These are phyloP conservation scores for Kryptolebias marmoratus DNA, from an alignment of 2,113 vertebrate genomes.

Conservation along the genomic window DNA sequence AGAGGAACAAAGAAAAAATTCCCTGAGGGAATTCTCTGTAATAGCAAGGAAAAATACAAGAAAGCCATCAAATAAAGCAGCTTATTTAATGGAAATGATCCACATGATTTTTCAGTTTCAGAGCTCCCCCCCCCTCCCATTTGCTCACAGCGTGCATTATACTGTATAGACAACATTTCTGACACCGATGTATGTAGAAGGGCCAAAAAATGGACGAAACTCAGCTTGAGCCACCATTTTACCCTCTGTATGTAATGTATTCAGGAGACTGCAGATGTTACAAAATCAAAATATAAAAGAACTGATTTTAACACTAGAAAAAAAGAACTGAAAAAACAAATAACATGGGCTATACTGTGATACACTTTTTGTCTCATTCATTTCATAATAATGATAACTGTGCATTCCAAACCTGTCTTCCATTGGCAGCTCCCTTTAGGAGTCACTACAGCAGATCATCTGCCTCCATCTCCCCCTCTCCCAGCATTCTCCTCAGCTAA, in stretches of 20 bases:
- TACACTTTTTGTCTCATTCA: not conserved
- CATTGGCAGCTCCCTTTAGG: too few relatives aligned
- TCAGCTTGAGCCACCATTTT: not conserved
- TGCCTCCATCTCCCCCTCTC: too few relatives aligned
- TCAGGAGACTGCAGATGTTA: not conserved
- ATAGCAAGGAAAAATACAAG: conserved; percentile 21
- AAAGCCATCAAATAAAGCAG: conserved; percentile 35
- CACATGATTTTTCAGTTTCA: conserved; percentile 20
- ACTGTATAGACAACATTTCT: not conserved
- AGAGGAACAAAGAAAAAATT: conserved; percentile 33
- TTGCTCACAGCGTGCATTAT: conserved; percentile 19
- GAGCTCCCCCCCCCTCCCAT: conserved; percentile 2
- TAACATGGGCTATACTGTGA: not conserved
- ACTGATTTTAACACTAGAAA: not conserved
- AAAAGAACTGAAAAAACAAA: not conserved
- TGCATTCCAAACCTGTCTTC: too few relatives aligned
- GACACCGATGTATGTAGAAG: conserved; percentile 42
- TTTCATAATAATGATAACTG: too few relatives aligned
- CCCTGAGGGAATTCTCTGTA: conserved; percentile 23
- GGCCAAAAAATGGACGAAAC: conserved; percentile 6
- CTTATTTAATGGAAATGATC: conserved; percentile 49
- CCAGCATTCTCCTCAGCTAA: too few relatives aligned
- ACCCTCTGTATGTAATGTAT: not conserved
- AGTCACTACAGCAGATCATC: too few relatives aligned
- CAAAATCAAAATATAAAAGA: conserved; percentile 5